A percentile compares a stretch with the other conserved stretches of the same genome.
These are phyloP conservation scores for Tethea ocularis DNA, from an alignment of 2,888 invertebrate genomes.

Conservation along the genomic window DNA sequence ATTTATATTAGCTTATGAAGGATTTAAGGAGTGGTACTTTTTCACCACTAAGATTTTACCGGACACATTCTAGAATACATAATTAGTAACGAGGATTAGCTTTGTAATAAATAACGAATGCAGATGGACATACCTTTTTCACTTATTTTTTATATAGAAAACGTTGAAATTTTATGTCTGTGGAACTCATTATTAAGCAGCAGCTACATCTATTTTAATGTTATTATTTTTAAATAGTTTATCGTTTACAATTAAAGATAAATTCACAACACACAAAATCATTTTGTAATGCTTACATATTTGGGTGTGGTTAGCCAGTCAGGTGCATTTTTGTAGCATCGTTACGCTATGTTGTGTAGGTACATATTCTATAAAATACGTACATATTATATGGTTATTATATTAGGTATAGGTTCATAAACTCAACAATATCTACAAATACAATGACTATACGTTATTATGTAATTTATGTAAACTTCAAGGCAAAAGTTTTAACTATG, in stretches of 20 bases:
- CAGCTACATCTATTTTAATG: too few species aligned
- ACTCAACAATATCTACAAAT: neutral
- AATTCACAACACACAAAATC: too few species aligned
- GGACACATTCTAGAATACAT: neutral
- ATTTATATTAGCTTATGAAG: neutral
- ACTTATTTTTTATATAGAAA: too few species aligned
- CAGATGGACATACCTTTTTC: neutral
- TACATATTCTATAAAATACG: too few species aligned
- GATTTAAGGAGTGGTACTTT: neutral
- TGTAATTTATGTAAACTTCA: neutral
- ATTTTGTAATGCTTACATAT: too few species aligned
- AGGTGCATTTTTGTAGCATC: too few species aligned
- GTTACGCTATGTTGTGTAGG: too few species aligned
- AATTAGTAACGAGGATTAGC: neutral
- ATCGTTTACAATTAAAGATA: too few species aligned
- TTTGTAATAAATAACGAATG: neutral
- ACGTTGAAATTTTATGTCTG: too few species aligned
- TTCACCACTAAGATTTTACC: neutral
- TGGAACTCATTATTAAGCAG: too few species aligned
- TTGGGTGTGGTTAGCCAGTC: too few species aligned
- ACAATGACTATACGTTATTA: neutral
- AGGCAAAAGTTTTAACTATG: slow-evolving; percentile 2
- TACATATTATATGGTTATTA: neutral
- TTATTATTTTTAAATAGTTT: too few species aligned
- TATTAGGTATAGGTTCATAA: neutral